Percentiles rank a stretch among this genome's conserved stretches.
Evolutionary conservation across 1,140 invertebrate genomes (phyloP).

Genomic region (Calephelis virginiensis): DNA sequence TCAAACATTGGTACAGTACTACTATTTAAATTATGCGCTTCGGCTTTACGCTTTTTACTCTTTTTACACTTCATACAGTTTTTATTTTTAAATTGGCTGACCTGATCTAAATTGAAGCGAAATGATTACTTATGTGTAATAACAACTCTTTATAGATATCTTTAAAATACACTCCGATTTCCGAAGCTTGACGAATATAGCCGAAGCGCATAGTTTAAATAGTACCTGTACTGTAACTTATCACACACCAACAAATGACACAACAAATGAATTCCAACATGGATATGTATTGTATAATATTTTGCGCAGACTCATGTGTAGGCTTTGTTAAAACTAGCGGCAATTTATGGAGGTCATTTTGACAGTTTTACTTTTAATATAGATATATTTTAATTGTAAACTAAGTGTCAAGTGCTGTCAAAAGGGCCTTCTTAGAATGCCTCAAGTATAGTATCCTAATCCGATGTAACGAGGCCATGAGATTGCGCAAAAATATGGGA

Average conservation of each 20-base stretch:
- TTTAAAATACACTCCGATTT: no score
- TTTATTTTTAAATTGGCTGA: no score
- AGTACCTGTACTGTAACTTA: conserved; percentile 28
- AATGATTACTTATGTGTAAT: no score
- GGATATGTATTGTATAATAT: conserved; percentile 61
- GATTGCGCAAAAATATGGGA: conserved; percentile 60
- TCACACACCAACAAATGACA: conserved; percentile 38
- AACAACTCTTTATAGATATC: no score
- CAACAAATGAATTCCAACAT: conserved; percentile 63
- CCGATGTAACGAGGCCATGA: conserved; percentile 49
- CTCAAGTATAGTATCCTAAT: neutral
- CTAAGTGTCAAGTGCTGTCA: neutral
- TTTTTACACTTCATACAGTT: no score
- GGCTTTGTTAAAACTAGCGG: conserved; percentile 39
- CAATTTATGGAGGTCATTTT: no score
- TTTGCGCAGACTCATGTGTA: conserved; percentile 75
- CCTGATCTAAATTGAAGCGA: no score
- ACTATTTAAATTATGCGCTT: no score
- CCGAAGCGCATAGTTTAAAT: no score
- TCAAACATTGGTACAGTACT: conserved; percentile 33
- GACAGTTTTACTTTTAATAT: no score
- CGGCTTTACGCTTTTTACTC: no score
- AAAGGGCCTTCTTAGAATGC: neutral
- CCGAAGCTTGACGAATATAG: no score
- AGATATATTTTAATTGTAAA: neutral